Evolutionary conservation across 2,113 vertebrate species (phyloP), one percentile per base, ranked within the genome.

Genomic region (Antennarius striatus): DNA sequence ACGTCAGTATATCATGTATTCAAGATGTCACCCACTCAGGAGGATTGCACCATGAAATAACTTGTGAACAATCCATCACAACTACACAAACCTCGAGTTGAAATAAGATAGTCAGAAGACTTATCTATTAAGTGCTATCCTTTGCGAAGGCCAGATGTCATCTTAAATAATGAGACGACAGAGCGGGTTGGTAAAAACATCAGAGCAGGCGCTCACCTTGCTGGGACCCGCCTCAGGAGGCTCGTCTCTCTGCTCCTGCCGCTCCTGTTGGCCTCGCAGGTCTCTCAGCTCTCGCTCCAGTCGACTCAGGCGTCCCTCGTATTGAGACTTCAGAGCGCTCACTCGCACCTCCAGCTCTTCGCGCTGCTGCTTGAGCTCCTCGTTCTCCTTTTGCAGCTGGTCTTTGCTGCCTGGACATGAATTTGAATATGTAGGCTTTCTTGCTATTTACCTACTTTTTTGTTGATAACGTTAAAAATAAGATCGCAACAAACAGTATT

Each of bases 191-290:
- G 10, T 12, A 4, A 51, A 52, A 60, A 17, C n/a, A 1, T 56
- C 3, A 10, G 29, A 45, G 28, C 16, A 36, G 57, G 22, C 12
- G 14, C 59, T 74, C 73, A 98, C 97, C 94, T 98, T 98, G 81
- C 92, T 96, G 16, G 94, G 92, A 8, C 92, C 91, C 7, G 94
- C 93, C 75, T 99, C 98, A 0, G 92, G 88, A 10, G 95, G 92
- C 71, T 99, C 97, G 5, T 99, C 98, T 66, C 97, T 91, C 83
- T 96, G 96, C 42, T 99, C 98, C 59, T 98, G 97, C 56, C 97
- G 92, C 75, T 99, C 96, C 71, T 99, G 97, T 16, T 98, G 96
- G 55, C 97, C 96, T 11, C 96, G 85, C 14, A 93, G 90, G 39
- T 94, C 92, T 56, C 93, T 73, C 16, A 98, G 93, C 59, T 99